Base-by-base conservation (phyloP, 2,888 invertebrate genomes). In the Lasioglossum calceatum region DNA sequence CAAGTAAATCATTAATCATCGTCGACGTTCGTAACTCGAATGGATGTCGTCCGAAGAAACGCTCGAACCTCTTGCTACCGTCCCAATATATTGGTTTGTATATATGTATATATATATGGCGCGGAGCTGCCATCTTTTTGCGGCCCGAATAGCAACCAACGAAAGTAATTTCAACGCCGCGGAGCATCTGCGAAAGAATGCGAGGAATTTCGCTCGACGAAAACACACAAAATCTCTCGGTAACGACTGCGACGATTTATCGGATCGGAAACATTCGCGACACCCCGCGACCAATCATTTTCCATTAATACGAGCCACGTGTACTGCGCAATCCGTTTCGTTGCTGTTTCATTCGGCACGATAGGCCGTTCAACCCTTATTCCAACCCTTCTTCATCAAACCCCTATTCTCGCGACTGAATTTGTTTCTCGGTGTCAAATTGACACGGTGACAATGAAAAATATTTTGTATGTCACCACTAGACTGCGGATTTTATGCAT, bases 1-100 rank as follows among this genome's bases (percentile, higher is more conserved):
- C 7, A 61, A 58, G 81, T 47, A 72, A 77, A 77, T 71, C 71
- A 81, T 77, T 58, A 77, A 71, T 77, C 27, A 58, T 47, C 5
- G 44, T 32, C 44, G 47, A 42, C 67, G 42, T 64, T 77, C 44
- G 7, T 39, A 61, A n/a, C 39, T 64, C 27, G 19, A 44, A 32
- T 3, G 75, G 47, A 44, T 23, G 44, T 16, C 39, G 76, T n/a
- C 39, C 47, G n/a, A 54, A 73, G 61, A 64, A 64, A 44, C 42
- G 76, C 61, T 77, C 58, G 12, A 44, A 77, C 44, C 42, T 42
- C 44, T 32, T 10, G 54, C 54, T 54, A 23, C 54, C 19, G 47
- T 32, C 23, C 32, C 16, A 10, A 16, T 73, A 73, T 70, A 23
- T 73, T 50, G 19, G 27, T 27, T 27, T 27, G 27, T 73, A 27